Evolutionary conservation across 2,888 invertebrate species (phyloP), one percentile per base, ranked within the genome.

Genomic region (Allolobophora icterica): DNA sequence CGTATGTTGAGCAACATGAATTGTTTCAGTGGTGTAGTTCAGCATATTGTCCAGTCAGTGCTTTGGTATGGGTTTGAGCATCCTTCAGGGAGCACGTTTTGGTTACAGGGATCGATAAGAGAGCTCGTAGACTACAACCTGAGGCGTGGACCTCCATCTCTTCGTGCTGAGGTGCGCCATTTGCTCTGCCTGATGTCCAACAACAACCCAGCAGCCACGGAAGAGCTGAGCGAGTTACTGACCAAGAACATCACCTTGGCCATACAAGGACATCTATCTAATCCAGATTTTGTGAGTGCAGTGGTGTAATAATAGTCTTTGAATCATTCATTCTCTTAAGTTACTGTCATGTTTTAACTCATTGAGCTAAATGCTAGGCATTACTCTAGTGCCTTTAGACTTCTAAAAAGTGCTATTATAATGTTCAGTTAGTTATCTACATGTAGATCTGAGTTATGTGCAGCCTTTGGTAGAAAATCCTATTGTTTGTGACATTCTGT

Each of bases 111-210:
- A 0, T 96, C 99, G 45, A 97, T 99, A 35, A 97, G 97, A 94
- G 98, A 98, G 94, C 96, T 98, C 35, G 97, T 98, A 33, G 97
- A 98, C 94, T 97, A 98, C 95, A 98, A 98, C 96, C 96, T 99
- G 94, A 97, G 98, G 30, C 97, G 97, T 91, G 98, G 98, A 24
- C 97, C 97, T 5, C 92, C 94, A 45, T 87, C 52, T 84, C 94
- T 95, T 34, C 97, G 98, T 94, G 97, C 97, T 94, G 98, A 98
- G 95, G 98, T 98, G 0, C 96, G 98, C 71, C 97, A 98, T 92
- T 96, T 99, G 91, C 96, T 99, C 87, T 98, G 98, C 94, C 96
- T 98, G 52, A 96, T 99, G 90, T 98, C 98, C 0, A 97, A 97
- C 92, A 98, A 98, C 95, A 98, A 98, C 95, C 96, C 97, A 30